Evolutionary conservation across 1,140 invertebrate genomes (phyloP).

Genomic region (Saccostrea cuccullata): DNA sequence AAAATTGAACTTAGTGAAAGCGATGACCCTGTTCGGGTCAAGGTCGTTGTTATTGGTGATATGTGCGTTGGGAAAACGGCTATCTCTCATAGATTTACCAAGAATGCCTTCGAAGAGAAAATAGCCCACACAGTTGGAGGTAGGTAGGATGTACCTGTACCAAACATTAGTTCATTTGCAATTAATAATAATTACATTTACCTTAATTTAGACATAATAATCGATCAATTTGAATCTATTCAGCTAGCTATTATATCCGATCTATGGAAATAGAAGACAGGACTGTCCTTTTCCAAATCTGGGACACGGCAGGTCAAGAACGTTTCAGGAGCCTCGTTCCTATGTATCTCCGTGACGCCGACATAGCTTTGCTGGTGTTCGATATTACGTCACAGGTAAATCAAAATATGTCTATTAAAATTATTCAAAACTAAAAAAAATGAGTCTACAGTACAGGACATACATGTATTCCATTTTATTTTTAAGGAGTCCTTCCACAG

Average conservation of each 20-base stretch:
- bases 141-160: conserved; percentile 47
- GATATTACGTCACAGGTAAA: conserved; percentile 64
- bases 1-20: not conserved
- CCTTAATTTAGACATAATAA: too few relatives aligned
- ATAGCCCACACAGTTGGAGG: conserved; percentile 65
- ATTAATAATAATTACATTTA: too few relatives aligned
- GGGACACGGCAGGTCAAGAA: conserved; percentile 99
- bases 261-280: conserved; percentile 64
- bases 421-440: too few relatives aligned
- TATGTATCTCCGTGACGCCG: conserved; percentile 84
- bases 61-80: conserved; percentile 66
- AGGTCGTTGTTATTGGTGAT: conserved; percentile 66
- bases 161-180: not conserved
- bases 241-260: conserved; percentile 65
- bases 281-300: conserved; percentile 94
- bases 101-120: conserved; percentile 56
- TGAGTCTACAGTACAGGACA: too few relatives aligned
- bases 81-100: conserved; percentile 61
- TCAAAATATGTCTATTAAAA: too few relatives aligned
- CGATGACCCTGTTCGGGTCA: conserved; percentile 52
- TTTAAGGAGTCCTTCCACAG: conserved; percentile 55
- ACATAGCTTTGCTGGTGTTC: conserved; percentile 66
- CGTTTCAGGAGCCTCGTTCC: conserved; percentile 98
- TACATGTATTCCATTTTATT: not conserved
- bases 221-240: conserved; percentile 15